Conservation (phyloP, 2,797 vertebrate genomes). For the Molothrus ater region DNA sequence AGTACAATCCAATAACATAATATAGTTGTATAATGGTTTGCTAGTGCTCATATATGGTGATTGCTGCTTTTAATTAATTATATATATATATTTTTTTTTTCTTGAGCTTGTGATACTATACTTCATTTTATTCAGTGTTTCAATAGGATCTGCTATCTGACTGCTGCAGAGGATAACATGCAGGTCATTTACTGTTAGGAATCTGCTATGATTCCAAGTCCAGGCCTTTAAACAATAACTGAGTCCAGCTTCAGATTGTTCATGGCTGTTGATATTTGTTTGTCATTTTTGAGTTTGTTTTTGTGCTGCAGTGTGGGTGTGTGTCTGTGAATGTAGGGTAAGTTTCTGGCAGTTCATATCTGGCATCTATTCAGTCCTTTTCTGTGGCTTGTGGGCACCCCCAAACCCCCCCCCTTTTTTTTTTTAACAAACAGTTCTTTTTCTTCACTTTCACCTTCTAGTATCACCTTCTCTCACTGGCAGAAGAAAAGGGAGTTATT, state of each 20-base stretch:
- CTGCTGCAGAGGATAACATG: fast-evolving
- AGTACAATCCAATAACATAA: neutral
- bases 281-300: neutral
- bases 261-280: neutral
- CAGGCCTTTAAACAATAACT: neutral
- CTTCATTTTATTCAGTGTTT: neutral
- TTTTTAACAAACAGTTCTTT: neutral
- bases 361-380: neutral
- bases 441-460: neutral
- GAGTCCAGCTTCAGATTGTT: neutral
- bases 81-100: neutral
- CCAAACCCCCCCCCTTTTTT: no score
- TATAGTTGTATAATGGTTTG: neutral
- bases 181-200: neutral
- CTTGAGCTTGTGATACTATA: neutral
- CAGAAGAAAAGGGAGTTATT: neutral
- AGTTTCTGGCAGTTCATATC: neutral
- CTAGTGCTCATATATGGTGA: neutral
- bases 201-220: neutral
- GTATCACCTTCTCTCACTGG: neutral
- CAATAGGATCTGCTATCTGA: neutral
- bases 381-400: neutral
- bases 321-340: neutral
- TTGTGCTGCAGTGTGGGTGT: neutral
- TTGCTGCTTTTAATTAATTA: neutral